phyloP scores from a whole-genome alignment of 2,113 vertebrate species.

The Rhabdornis inornatus region DNA sequence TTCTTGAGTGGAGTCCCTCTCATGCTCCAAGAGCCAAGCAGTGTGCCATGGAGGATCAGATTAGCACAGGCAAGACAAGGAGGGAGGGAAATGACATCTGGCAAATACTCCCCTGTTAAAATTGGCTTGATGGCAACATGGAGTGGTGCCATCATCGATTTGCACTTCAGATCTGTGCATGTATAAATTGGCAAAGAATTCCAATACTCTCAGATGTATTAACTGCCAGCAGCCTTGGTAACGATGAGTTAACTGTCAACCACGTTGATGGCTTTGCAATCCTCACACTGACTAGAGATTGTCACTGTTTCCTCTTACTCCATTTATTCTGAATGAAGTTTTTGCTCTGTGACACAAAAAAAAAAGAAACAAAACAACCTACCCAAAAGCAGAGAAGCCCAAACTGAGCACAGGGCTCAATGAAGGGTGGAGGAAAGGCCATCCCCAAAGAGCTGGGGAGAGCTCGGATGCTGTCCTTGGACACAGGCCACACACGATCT shows the following conservation, averaged over 20 bases:
- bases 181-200: neutral
- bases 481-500: neutral
- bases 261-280: neutral
- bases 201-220: neutral
- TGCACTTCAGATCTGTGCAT: neutral
- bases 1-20: neutral
- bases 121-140: neutral
- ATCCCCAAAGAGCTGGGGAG: neutral
- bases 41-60: neutral
- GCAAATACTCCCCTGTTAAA: neutral
- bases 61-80: neutral
- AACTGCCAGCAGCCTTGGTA: neutral
- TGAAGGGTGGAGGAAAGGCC: neutral
- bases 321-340: neutral
- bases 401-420: neutral
- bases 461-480: neutral
- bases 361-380: neutral
- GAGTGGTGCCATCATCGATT: neutral
- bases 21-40: accelerated
- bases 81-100: neutral
- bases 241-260: neutral
- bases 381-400: neutral
- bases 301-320: neutral
- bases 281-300: neutral
- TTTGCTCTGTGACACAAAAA: neutral